A percentile compares a stretch with the other conserved stretches of the same genome.
Evolutionary conservation across 2,113 vertebrate genomes (phyloP).

Genomic region (Phyllopteryx taeniolatus): DNA sequence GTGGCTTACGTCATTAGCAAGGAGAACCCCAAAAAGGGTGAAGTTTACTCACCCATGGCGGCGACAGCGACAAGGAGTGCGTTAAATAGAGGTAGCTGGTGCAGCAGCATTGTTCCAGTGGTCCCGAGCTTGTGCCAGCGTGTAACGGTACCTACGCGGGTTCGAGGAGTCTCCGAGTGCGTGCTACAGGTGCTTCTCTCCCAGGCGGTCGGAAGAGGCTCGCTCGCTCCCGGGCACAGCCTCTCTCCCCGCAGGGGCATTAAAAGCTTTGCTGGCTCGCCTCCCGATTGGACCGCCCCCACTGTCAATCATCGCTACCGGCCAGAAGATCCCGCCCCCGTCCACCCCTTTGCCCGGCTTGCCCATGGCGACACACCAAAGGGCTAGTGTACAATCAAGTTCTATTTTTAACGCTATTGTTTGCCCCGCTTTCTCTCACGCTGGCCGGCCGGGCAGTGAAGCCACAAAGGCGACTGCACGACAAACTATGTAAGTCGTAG

Average conservation of each 20-base stretch:
- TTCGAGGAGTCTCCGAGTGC: neutral
- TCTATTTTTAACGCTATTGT: conserved; percentile 20
- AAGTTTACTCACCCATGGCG: conserved; percentile 42
- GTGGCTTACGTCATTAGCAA: neutral
- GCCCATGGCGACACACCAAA: neutral
- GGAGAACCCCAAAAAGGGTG: neutral
- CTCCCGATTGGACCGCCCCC: conserved; percentile 37
- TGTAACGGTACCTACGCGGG: conserved; percentile 1
- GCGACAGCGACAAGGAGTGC: conserved; percentile 4
- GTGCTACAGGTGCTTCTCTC: conserved; percentile 53
- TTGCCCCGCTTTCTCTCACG: conserved; percentile 4
- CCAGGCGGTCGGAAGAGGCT: neutral
- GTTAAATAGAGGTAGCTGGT: neutral
- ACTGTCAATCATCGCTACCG: conserved; percentile 43
- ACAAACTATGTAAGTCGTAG: neutral
- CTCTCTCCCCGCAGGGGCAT: conserved; percentile 3
- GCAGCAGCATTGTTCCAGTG: conserved; percentile 29
- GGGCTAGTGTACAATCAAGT: neutral
- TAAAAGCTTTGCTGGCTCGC: conserved; percentile 37
- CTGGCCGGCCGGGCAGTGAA: neutral
- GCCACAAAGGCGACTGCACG: neutral
- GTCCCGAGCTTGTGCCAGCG: neutral
- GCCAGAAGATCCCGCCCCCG: neutral
- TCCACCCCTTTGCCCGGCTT: neutral
- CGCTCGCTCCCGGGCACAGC: neutral